Evolutionary conservation across 1,140 invertebrate species (phyloP).

Genomic region (Drosophila watanabei): DNA sequence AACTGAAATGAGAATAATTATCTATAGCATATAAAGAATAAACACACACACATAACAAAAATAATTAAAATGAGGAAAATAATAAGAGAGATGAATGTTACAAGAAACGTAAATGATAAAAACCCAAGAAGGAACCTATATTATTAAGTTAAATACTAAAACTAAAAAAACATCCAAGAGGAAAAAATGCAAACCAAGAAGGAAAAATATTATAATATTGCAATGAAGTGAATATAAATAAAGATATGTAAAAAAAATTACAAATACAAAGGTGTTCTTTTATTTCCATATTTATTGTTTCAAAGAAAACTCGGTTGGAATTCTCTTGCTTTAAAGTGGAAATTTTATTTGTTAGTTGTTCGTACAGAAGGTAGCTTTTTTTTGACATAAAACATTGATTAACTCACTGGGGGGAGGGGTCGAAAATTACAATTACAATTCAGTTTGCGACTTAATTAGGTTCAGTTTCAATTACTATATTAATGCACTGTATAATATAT

Average conservation of each 20-base stretch:
- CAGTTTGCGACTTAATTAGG: slow-evolving; percentile 63
- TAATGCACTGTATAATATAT: slow-evolving; percentile 52
- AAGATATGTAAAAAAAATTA: slow-evolving; percentile 79
- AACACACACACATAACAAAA: slow-evolving; percentile 68
- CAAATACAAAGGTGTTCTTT: slow-evolving; percentile 10
- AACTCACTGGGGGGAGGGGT: slow-evolving; percentile 38
- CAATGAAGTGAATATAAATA: slow-evolving; percentile 83
- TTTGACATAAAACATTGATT: slow-evolving; percentile 60
- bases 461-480: slow-evolving; percentile 22
- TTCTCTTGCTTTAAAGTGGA: slow-evolving; percentile 55
- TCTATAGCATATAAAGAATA: slow-evolving; percentile 74
- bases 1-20: slow-evolving; percentile 72
- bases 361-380: slow-evolving; percentile 57
- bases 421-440: slow-evolving; percentile 70
- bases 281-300: background rate
- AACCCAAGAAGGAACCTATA: slow-evolving; percentile 68
- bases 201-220: slow-evolving; percentile 83
- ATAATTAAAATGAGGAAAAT: slow-evolving; percentile 45
- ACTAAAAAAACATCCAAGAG: slow-evolving; percentile 64
- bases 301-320: background rate
- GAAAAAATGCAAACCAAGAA: slow-evolving; percentile 68
- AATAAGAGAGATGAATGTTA: slow-evolving; percentile 74
- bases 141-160: slow-evolving; percentile 81
- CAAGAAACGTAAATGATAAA: slow-evolving; percentile 68
- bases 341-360: slow-evolving; percentile 68